Evolutionary conservation across 2,797 vertebrate species (phyloP), one percentile per base, ranked within the genome.

Genomic region (Amphiprion clarkii): DNA sequence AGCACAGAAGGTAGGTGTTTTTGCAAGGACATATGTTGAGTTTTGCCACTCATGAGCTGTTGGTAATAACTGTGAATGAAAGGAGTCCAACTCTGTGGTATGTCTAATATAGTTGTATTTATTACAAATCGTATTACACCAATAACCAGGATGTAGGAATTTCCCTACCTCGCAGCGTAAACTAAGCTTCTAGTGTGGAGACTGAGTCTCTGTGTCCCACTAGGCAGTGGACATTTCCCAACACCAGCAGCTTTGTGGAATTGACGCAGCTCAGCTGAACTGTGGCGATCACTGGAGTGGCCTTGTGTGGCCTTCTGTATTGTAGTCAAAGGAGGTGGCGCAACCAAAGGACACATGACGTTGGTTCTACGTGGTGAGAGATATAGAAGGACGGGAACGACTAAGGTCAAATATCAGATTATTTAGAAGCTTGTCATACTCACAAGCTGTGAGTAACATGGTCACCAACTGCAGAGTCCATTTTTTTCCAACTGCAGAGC

Each of bases 171-270:
- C 55, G 58, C 31, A 48, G 66, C 66, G 55, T 49, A 21, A 71
- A 55, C 65, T 85, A 66, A 83, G 67, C 86, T 82, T 55, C 16
- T 60, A 29, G 63, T 62, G 63, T 62, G n/a, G 51, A 74, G 69
- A 82, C 78, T 66, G 59, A 46, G 66, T 65, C 71, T 55, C 55
- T 76, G 68, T 68, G 82, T 78, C 57, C 71, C 40, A 74, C 48
- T 61, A 17, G 72, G 81, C 68, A 42, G 72, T 54, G 73, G 79
- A 65, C 61, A 82, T 90, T 91, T 90, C 88, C 62, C 76, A 92
- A 91, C 81, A 84, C 71, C 62, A 66, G 69, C 75, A 75, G 79
- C 84, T 86, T 86, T 88, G 81, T 85, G 79, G 86, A 81, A 85
- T 82, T 71, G 83, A 75, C 82, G 67, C 72, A 74, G 85, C 81